Base-by-base conservation (phyloP, 2,113 vertebrate species). In the Hemichromis elongatus region DNA sequence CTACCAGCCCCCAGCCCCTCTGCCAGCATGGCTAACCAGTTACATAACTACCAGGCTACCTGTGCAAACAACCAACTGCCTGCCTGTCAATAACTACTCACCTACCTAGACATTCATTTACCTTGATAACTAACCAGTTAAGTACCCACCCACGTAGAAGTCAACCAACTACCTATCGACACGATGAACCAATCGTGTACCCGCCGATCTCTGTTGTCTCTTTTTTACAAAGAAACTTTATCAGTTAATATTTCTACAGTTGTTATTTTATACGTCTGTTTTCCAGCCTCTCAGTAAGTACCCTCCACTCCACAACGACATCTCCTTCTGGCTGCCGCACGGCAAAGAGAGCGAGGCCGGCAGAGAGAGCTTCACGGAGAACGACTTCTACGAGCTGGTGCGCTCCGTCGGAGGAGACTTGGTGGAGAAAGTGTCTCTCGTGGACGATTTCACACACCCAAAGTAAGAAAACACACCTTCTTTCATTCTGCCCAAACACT, bases 331-430 rank as follows among this genome's bases (percentile, higher is more conserved):
- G 99, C 93, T 99, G 63, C 98, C 98, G 90, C 93, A 82, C 6
- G 9, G 21, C 5, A 2, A 12, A 5, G 56, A 28, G 10, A 8
- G 53, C 3, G 28, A 54, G 40, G 53, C 77, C 0, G 86, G 50
- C 1, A 47, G 2, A n/a, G 50, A 61, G 26, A 13, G 52, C 9
- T 99, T 97, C 92, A 86, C 90, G 0, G 89, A 97, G 87, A 99
- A 97, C 1, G 98, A 99, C 94, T 99, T 99, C 95, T 99, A 97
- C 79, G 98, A 99, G 79, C 96, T 99, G 88, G 97, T 98, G 10
- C 96, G 99, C 63, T 97, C 88, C 6, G 5, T 98, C 14, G 98
- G 96, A 47, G 98, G 98, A 93, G 98, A 99, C 88, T 83, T 99
- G 86, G 97, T 99, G 89, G 98, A 99, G 95, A 97, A 97, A 61